Percentiles rank a stretch among this genome's conserved stretches.
These are phyloP conservation scores for Boulengeromyrus knoepffleri DNA, from an alignment of 2,113 vertebrate genomes.

Conservation along the genomic window DNA sequence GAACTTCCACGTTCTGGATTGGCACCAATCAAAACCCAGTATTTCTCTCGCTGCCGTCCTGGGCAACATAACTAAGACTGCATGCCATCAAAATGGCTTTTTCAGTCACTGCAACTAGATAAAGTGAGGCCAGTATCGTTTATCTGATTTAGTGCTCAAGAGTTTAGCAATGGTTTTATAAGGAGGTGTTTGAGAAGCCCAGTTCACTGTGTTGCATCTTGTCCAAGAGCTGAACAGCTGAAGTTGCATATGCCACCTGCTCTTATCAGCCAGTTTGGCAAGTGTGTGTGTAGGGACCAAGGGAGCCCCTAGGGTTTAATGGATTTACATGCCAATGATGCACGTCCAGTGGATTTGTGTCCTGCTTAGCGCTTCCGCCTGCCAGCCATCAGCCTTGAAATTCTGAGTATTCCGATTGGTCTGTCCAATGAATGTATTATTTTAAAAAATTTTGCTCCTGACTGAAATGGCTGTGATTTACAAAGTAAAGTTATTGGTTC, in stretches of 20 bases:
- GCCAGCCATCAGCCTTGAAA: neutral
- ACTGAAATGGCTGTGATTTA: neutral
- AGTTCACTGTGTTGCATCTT: neutral
- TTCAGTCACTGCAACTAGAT: neutral
- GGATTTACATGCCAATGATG: neutral
- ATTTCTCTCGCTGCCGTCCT: neutral
- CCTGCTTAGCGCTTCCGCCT: neutral
- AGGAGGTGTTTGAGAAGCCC: neutral
- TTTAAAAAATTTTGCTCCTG: neutral
- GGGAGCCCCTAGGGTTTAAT: neutral
- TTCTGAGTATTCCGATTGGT: neutral
- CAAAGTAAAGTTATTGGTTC: neutral
- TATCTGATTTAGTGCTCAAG: neutral
- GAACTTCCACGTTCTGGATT: neutral
- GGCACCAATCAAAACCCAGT: neutral
- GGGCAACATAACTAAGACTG: neutral
- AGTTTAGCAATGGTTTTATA: neutral
- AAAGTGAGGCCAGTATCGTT: neutral
- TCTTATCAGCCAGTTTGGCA: neutral
- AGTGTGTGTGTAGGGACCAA: neutral
- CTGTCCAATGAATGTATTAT: neutral
- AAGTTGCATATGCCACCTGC: neutral
- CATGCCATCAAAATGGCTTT: neutral
- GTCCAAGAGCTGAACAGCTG: slow-evolving; percentile 6
- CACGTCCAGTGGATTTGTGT: neutral